These are phyloP conservation scores for Perca flavescens DNA, from an alignment of 2,113 vertebrate genomes.

Conservation along the genomic window DNA sequence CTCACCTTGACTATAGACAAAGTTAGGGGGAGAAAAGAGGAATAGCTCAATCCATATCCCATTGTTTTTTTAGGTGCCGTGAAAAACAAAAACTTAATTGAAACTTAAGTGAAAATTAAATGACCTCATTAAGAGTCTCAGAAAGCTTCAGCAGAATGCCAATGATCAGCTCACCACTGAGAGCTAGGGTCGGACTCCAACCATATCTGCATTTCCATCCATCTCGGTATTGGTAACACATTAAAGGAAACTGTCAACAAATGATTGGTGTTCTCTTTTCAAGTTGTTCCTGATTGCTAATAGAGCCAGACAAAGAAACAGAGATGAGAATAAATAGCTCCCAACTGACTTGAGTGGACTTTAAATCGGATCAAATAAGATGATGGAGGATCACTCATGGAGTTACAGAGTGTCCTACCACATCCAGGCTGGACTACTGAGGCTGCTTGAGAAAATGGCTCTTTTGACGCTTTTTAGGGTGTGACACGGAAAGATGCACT, in stretches of 20 bases:
- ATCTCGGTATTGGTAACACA: neutral
- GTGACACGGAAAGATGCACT: too few relatives aligned
- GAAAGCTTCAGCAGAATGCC: slow-evolving; percentile 36
- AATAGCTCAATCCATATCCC: too few relatives aligned
- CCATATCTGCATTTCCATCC: slow-evolving; percentile 3
- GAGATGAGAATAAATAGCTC: neutral
- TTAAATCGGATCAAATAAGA: neutral
- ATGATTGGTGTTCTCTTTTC: neutral
- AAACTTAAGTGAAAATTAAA: slow-evolving; percentile 6
- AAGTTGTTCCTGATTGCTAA: neutral
- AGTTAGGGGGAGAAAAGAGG: neutral
- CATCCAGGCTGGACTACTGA: neutral
- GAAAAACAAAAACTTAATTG: neutral
- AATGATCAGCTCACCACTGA: slow-evolving; percentile 15
- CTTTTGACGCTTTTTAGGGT: neutral
- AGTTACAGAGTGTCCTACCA: neutral
- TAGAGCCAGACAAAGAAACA: neutral
- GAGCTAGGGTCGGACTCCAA: neutral
- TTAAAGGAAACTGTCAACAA: neutral
- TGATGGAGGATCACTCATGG: neutral
- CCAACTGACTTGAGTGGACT: neutral
- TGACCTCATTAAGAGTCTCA: slow-evolving; percentile 1
- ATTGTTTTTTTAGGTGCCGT: neutral
- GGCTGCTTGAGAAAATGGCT: slow-evolving; percentile 2
- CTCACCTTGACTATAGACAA: neutral